phyloP scores from a whole-genome alignment of 1,140 invertebrate genomes.

The Proales similis region DNA sequence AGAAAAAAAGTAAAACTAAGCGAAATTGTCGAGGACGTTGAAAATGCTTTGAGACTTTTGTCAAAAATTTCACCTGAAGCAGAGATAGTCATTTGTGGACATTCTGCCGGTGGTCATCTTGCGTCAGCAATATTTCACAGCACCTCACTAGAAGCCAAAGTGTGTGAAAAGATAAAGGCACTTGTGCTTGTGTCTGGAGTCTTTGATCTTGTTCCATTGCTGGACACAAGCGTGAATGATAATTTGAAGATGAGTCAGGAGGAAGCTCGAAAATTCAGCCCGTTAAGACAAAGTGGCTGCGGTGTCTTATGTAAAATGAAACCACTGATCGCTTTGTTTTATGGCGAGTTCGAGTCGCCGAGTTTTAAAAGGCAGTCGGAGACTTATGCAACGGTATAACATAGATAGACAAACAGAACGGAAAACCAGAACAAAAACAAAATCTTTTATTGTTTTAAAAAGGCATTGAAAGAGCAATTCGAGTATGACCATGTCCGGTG shows the following conservation, averaged over 20 bases:
- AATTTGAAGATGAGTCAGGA: conserved; percentile 26
- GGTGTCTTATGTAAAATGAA: background rate
- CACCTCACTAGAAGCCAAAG: conserved; percentile 3
- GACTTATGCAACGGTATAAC: too few species aligned
- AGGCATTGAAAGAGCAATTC: background rate
- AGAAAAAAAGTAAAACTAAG: background rate
- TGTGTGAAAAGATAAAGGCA: conserved; percentile 1
- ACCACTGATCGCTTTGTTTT: conserved; percentile 2
- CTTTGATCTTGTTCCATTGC: conserved; percentile 23
- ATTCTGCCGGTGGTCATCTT: conserved; percentile 37
- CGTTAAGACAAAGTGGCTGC: background rate
- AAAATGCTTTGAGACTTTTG: conserved; percentile 11
- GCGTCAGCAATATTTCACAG: conserved; percentile 1
- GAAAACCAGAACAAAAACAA: too few species aligned
- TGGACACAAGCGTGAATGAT: conserved; percentile 34
- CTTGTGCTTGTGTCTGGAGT: conserved; percentile 14
- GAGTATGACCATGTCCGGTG: conserved; percentile 4
- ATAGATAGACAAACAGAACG: too few species aligned
- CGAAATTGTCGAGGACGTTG: conserved; percentile 5
- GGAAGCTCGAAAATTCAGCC: background rate
- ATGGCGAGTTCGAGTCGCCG: conserved; percentile 17
- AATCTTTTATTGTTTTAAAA: too few species aligned
- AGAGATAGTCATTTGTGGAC: conserved; percentile 11
- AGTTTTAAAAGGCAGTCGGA: conserved; percentile 21
- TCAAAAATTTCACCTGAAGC: background rate